Evolutionary conservation across 2,113 vertebrate species (phyloP).

Genomic region (Cyprinodon brontotheroides): DNA sequence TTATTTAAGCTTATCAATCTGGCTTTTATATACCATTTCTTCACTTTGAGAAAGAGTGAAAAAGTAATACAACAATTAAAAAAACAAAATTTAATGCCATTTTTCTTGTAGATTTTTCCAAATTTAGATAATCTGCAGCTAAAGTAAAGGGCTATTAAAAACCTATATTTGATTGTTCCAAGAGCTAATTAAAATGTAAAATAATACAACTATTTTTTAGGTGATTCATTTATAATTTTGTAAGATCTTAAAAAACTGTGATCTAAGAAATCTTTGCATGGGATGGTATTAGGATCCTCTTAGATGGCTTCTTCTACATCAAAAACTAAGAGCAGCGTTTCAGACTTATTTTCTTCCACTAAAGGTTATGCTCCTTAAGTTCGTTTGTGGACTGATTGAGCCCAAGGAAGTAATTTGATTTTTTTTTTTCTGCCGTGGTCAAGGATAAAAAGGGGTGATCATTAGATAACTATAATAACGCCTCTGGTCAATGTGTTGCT

Average conservation of each 20-base stretch:
- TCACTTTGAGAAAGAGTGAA: no score
- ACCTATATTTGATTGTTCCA: not conserved
- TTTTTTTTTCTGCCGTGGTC: not conserved
- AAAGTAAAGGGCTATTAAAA: not conserved
- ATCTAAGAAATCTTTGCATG: not conserved
- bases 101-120: not conserved
- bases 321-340: not conserved
- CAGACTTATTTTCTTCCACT: not conserved
- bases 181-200: not conserved
- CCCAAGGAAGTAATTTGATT: not conserved
- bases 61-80: no score
- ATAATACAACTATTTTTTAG: not conserved
- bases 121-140: not conserved
- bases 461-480: not conserved
- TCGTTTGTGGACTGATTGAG: not conserved
- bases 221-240: no score
- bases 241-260: not conserved
- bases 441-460: conserved; percentile 1
- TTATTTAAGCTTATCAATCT: no score
- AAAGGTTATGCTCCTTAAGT: not conserved
- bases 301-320: not conserved
- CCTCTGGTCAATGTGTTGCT: not conserved
- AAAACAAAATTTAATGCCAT: not conserved
- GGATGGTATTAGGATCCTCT: not conserved
- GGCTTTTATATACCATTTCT: no score